phyloP scores from a whole-genome alignment of 1,140 invertebrate species.

The Teleopsis dalmanni region DNA sequence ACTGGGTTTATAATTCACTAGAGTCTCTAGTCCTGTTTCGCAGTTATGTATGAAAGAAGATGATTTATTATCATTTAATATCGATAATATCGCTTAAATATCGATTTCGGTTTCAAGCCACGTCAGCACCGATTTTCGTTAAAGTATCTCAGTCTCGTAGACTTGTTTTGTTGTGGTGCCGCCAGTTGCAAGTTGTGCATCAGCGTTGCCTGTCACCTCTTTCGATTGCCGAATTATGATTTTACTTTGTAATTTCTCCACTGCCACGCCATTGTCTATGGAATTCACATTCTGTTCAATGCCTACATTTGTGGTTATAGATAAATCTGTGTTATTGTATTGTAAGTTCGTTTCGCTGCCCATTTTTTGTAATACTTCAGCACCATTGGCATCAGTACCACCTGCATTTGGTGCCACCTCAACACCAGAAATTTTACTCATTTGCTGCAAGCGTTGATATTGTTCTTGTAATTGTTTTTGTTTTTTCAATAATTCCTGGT shows the following conservation, averaged over 20 bases:
- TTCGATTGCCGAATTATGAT: no score
- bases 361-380: slow-evolving; percentile 76
- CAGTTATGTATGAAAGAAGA: slow-evolving; percentile 16
- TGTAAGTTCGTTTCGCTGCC: slow-evolving; percentile 82
- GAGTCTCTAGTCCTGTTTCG: no score
- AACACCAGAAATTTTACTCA: slow-evolving; percentile 64
- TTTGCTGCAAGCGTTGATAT: slow-evolving; percentile 75
- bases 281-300: slow-evolving; percentile 10
- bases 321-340: slow-evolving; percentile 68
- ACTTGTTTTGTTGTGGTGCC: slow-evolving; percentile 59
- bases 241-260: slow-evolving; percentile 23
- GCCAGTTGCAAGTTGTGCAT: no score
- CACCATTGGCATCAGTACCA: slow-evolving; percentile 51
- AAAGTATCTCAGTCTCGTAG: slow-evolving; percentile 86
- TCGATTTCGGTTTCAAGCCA: slow-evolving; percentile 44
- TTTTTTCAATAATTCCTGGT: slow-evolving; percentile 77
- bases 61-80: slow-evolving; percentile 6
- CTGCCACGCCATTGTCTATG: slow-evolving; percentile 11
- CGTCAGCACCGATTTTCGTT: slow-evolving; percentile 38
- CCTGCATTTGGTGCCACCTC: slow-evolving; percentile 50
- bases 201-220: no score
- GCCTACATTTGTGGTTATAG: slow-evolving; percentile 52
- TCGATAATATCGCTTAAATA: slow-evolving; percentile 22
- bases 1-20: no score
- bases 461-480: slow-evolving; percentile 82